Evolutionary conservation across 2,888 invertebrate genomes (phyloP), one percentile per base, ranked within the genome.

Genomic region (Erannis defoliaria): DNA sequence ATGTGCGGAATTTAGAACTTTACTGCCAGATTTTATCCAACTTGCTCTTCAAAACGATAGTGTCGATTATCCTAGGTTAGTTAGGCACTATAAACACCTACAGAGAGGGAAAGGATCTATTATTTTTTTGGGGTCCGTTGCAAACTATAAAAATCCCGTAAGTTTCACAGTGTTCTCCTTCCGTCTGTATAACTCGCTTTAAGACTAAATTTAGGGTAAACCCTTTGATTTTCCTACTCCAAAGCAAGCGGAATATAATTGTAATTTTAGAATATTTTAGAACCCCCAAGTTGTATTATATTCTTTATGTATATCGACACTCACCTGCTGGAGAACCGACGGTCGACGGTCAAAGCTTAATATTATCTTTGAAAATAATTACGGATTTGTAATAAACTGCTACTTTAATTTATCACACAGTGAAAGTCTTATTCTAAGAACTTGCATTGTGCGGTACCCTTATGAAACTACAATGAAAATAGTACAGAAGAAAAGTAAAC

Each of bases 381-480:
- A 33, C 21, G 29, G 12, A 40, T 26, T 51, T 55, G 42, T 12
- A 29, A 42, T 50, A 35, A 18, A 46, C 19, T 55, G 14, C 55
- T 53, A 60, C 12, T 38, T 23, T n/a, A n/a, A 38, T 29, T 16
- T 18, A 21, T 62, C 62, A 57, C 62, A 62, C 62, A 62, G 56
- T 62, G 56, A 48, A 54, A 62, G 62, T 62, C 55, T 62, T 56
- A 51, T 48, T 62, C 48, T 62, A 57, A 53, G 42, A 54, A 57
- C 62, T 62, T 56, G 53, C 62, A 62, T 49, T 62, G 56, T 53
- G 56, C 53, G 40, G 18, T 51, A 56, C 29, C 51, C 46, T 51
- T 46, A 53, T 45, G 51, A 46, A 57, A 62, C 70, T 71, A 71
- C 64, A 49, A 68, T 68, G 59, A 68, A 68, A 64, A 66, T 48